Conservation (phyloP, 1,140 invertebrate genomes). For the Eciton burchellii region DNA sequence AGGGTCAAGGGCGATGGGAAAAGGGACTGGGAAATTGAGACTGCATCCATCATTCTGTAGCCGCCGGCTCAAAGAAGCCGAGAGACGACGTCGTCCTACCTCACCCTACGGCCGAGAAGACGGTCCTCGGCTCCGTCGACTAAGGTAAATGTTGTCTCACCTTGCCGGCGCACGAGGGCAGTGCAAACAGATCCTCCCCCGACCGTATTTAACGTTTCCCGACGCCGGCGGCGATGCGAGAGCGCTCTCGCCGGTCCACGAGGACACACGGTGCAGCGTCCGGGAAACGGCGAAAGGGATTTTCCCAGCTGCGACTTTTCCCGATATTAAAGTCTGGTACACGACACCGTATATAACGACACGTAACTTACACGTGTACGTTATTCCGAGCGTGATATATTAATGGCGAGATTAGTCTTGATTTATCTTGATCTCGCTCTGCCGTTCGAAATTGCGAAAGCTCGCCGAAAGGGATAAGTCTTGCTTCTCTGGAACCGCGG, state of each 20-base stretch:
- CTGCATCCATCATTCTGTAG: slow-evolving; percentile 69
- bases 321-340: slow-evolving; percentile 36
- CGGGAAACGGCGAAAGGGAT: slow-evolving; percentile 22
- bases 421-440: slow-evolving; percentile 38
- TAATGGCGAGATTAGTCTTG: slow-evolving; percentile 58
- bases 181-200: slow-evolving; percentile 71
- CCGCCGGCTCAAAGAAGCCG: slow-evolving; percentile 71
- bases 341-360: background rate
- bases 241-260: slow-evolving; percentile 30
- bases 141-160: slow-evolving; percentile 75
- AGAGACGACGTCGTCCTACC: slow-evolving; percentile 34
- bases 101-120: slow-evolving; percentile 32
- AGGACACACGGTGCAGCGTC: background rate
- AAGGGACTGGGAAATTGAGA: slow-evolving; percentile 69
- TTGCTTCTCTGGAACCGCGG: slow-evolving; percentile 6
- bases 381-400: slow-evolving; percentile 49
- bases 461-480: slow-evolving; percentile 7
- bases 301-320: slow-evolving; percentile 39
- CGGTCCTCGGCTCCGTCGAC: slow-evolving; percentile 21
- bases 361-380: background rate
- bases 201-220: slow-evolving; percentile 72
- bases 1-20: background rate
- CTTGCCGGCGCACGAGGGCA: slow-evolving; percentile 64
- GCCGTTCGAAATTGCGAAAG: slow-evolving; percentile 17
- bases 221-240: slow-evolving; percentile 18